phyloP scores from a whole-genome alignment of 2,888 invertebrate species.

The Oxystoma pomonae region DNA sequence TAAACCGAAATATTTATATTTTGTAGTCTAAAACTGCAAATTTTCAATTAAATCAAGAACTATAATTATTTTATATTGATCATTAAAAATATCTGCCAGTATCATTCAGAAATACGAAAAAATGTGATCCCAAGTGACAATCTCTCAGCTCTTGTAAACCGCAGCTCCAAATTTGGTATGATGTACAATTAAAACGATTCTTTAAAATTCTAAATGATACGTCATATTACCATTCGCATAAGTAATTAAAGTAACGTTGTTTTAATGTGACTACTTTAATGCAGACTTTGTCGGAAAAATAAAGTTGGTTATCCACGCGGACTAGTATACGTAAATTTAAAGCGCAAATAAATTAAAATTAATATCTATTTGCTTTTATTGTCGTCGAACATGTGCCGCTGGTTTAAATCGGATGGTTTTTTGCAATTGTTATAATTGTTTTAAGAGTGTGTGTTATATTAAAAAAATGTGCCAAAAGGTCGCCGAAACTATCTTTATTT shows the following conservation, averaged over 20 bases:
- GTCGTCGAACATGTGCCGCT: no score
- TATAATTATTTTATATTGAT: background rate
- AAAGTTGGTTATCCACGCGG: no score
- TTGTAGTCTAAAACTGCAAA: no score
- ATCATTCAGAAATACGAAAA: background rate
- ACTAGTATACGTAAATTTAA: no score
- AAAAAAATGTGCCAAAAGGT: no score
- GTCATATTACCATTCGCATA: constrained; percentile 37
- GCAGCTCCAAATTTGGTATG: background rate
- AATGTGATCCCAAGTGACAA: background rate
- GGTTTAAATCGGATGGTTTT: no score
- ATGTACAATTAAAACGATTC: constrained; percentile 26
- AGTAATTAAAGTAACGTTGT: constrained; percentile 37
- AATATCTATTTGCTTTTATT: no score
- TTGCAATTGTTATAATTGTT: no score
- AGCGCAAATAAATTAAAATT: no score
- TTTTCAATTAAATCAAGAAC: background rate
- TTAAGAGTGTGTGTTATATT: no score
- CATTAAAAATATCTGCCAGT: background rate
- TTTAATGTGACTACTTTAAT: constrained; percentile 24
- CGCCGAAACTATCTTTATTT: no score
- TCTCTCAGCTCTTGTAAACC: background rate
- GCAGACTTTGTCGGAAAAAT: constrained; percentile 35
- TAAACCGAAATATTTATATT: no score
- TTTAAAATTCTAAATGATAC: constrained; percentile 40